Base-by-base conservation (phyloP, 2,797 vertebrate genomes). In the Clangula hyemalis region DNA sequence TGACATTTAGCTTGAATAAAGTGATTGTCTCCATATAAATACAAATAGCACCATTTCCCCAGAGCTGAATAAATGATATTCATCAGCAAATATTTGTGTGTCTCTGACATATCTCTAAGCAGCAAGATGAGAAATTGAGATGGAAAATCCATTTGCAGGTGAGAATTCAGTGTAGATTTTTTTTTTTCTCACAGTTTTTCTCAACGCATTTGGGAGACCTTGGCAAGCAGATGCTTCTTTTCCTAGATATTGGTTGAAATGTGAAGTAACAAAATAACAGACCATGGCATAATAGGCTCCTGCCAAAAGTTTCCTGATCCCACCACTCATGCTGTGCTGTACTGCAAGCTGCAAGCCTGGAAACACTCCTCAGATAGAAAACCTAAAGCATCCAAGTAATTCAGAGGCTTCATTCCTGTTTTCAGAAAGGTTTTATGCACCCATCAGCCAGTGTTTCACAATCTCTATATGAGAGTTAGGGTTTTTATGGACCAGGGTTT, bases 41-140 rank as follows among this genome's bases (percentile, higher is more conserved):
- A 86, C 94, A 90, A 94, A 90, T 61, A 94, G 66, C 69, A 87
- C 73, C 77, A 89, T 98, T 93, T 95, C 91, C 86, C 65, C 73
- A 79, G 83, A 91, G 87, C 70, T 85, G 85, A 95, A 95, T 93
- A 93, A 91, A 82, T 85, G 6, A 87, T 90, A 82, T 51, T 95
- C 82, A 45, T 79, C 4, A 2, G 97, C 96, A 97, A 98, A 98
- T 97, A 97, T 97, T 97, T 97, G 91, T 85, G 64, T 91, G 87
- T 86, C 83, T 95, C 81, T 93, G 85, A 87, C 89, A 76, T 77
- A 85, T 95, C 87, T 95, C 87, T 89, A 94, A 96, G 96, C 92
- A 97, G 91, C 80, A 58, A 89, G 94, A 79, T 89, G 82, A 86
- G 82, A 95, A 94, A 93, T 64, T 71, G 88, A 94, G 88, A 64